Evolutionary conservation across 2,113 vertebrate species (phyloP).

Genomic region (Vulpes ferrilata): DNA sequence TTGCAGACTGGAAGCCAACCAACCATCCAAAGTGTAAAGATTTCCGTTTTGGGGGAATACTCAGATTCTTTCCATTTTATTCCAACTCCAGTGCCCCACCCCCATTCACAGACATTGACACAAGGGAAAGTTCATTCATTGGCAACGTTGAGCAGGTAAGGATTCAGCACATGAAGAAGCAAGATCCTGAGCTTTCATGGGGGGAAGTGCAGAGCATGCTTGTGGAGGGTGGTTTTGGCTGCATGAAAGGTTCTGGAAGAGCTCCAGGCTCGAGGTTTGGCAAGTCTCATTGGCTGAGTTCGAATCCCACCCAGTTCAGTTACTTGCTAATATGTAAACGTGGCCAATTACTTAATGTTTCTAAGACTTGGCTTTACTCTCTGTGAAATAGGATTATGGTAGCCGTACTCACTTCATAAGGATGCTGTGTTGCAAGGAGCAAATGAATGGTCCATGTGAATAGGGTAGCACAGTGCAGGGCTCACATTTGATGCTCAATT

Average conservation of each 20-base stretch:
- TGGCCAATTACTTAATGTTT: background rate
- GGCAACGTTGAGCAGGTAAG: background rate
- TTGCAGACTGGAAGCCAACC: constrained; percentile 32
- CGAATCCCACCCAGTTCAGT: background rate
- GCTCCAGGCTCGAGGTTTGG: background rate
- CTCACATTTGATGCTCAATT: background rate
- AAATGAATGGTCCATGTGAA: rapidly evolving
- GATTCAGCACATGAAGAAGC: background rate
- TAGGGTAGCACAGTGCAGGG: background rate
- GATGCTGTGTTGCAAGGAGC: background rate
- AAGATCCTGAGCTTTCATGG: background rate
- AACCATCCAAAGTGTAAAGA: constrained; percentile 35
- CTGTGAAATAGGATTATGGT: background rate
- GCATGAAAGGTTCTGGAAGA: background rate
- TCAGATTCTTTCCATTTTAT: constrained; percentile 14
- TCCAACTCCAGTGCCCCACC: background rate
- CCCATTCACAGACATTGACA: background rate
- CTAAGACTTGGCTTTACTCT: background rate
- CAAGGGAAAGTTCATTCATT: background rate
- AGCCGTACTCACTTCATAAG: background rate
- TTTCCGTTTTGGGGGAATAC: background rate
- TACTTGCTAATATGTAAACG: background rate
- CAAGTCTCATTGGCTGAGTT: background rate
- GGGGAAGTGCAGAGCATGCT: background rate
- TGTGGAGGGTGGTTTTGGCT: background rate